Evolutionary conservation across 2,113 vertebrate genomes (phyloP).

Genomic region (Amphiprion percula): DNA sequence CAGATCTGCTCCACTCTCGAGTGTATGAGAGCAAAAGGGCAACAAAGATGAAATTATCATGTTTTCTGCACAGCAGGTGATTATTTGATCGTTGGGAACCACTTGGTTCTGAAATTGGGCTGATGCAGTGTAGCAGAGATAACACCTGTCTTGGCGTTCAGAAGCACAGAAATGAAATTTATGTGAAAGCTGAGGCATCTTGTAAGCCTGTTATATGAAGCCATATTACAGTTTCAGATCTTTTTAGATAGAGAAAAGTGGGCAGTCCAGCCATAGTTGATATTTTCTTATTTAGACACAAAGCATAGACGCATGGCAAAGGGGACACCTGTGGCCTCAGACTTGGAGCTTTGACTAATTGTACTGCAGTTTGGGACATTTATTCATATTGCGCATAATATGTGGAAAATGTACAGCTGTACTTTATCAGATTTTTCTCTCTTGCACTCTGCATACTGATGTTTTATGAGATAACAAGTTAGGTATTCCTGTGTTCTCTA

Average conservation of each 20-base stretch:
- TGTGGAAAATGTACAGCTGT: slow-evolving; percentile 34
- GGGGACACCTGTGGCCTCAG: slow-evolving; percentile 38
- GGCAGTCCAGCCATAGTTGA: slow-evolving; percentile 30
- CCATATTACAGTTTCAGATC: slow-evolving; percentile 61
- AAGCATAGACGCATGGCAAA: slow-evolving; percentile 1
- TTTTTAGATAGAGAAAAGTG: slow-evolving; percentile 46
- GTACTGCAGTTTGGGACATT: slow-evolving; percentile 42
- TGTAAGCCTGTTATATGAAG: slow-evolving; percentile 71
- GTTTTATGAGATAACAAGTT: slow-evolving; percentile 13
- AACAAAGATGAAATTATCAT: slow-evolving; percentile 56
- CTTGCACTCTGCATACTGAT: slow-evolving; percentile 24
- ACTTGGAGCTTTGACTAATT: slow-evolving; percentile 44
- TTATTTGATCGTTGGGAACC: slow-evolving; percentile 62
- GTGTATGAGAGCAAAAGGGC: slow-evolving; percentile 57
- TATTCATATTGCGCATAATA: slow-evolving; percentile 41
- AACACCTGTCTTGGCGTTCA: slow-evolving; percentile 55
- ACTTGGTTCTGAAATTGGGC: slow-evolving; percentile 54
- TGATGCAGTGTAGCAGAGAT: slow-evolving; percentile 49
- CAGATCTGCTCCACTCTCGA: slow-evolving; percentile 34
- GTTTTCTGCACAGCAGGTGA: slow-evolving; percentile 60
- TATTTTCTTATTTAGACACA: slow-evolving; percentile 30
- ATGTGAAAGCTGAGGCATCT: slow-evolving; percentile 45
- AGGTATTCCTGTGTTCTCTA: neutral
- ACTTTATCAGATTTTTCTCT: slow-evolving; percentile 43
- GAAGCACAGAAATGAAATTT: slow-evolving; percentile 38